Evolutionary conservation across 2,888 invertebrate species (phyloP).

Genomic region (Stratiomys singularior): DNA sequence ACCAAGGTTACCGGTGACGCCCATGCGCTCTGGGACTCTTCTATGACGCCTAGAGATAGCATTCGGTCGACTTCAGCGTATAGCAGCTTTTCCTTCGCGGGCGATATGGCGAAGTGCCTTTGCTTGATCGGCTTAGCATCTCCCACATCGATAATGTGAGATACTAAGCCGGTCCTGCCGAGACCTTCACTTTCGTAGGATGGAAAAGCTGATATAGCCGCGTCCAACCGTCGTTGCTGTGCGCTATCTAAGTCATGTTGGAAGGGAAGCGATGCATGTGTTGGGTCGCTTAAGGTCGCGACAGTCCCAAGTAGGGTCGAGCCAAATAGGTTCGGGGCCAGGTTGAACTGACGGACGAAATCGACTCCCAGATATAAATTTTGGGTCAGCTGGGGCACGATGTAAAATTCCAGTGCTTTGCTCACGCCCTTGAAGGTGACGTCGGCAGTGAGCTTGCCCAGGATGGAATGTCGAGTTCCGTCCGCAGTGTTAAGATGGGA

Average conservation of each 20-base stretch:
- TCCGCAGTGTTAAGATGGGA: too few species aligned
- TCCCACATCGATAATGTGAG: constrained; percentile 6
- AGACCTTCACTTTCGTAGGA: background rate
- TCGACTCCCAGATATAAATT: too few species aligned
- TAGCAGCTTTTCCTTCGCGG: background rate
- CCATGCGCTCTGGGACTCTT: constrained; percentile 45
- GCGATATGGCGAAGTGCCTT: background rate
- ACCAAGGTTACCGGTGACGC: background rate
- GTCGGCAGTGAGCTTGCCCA: too few species aligned
- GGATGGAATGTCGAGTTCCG: too few species aligned
- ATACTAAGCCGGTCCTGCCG: background rate
- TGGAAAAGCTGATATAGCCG: background rate
- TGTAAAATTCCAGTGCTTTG: too few species aligned
- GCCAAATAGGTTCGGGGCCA: too few species aligned
- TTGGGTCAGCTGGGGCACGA: too few species aligned
- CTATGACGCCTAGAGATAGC: constrained; percentile 54
- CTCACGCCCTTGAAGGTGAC: too few species aligned
- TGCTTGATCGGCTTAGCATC: background rate
- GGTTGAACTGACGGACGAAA: too few species aligned
- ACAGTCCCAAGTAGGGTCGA: too few species aligned
- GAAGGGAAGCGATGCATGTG: too few species aligned
- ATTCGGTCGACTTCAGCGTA: constrained; percentile 55
- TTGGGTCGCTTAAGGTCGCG: too few species aligned
- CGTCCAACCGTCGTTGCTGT: background rate
- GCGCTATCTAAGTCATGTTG: background rate